Evolutionary conservation across 2,888 invertebrate species (phyloP).

Genomic region (Sesia bembeciformis): DNA sequence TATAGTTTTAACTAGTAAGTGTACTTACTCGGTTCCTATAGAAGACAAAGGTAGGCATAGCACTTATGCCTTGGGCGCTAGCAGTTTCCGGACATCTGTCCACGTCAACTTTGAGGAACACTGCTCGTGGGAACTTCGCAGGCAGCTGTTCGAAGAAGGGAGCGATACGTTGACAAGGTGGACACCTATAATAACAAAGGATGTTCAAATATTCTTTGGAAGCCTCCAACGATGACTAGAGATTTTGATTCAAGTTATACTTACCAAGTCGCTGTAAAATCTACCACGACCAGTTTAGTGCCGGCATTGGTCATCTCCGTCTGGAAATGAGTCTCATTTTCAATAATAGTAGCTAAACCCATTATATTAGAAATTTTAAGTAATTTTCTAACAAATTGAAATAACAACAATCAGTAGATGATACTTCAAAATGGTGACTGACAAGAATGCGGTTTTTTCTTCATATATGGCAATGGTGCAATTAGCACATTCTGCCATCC

Average conservation of each 20-base stretch:
- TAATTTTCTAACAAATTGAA: constrained; percentile 13
- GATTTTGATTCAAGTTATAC: constrained; percentile 39
- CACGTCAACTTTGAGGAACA: constrained; percentile 96
- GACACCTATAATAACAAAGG: constrained; percentile 82
- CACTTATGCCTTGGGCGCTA: constrained; percentile 88
- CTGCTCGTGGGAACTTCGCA: constrained; percentile 88
- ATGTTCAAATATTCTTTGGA: constrained; percentile 4
- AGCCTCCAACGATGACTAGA: constrained; percentile 42
- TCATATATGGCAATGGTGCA: background rate
- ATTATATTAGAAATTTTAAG: constrained; percentile 36
- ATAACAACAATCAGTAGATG: constrained; percentile 7
- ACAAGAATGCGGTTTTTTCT: background rate
- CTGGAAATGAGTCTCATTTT: constrained; percentile 88
- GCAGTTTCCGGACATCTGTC: constrained; percentile 94
- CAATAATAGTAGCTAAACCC: constrained; percentile 78
- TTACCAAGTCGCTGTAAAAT: constrained; percentile 96
- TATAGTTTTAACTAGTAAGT: background rate
- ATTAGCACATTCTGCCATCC: too few species aligned
- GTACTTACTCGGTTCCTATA: constrained; percentile 84
- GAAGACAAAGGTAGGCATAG: constrained; percentile 99
- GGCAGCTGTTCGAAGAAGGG: constrained; percentile 94
- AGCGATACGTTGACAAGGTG: constrained; percentile 95
- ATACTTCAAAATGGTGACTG: constrained; percentile 29
- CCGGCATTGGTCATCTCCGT: constrained; percentile 89
- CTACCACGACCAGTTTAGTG: constrained; percentile 91